Conservation (phyloP, 2,113 vertebrate species). For the Acrocephalus arundinaceus region DNA sequence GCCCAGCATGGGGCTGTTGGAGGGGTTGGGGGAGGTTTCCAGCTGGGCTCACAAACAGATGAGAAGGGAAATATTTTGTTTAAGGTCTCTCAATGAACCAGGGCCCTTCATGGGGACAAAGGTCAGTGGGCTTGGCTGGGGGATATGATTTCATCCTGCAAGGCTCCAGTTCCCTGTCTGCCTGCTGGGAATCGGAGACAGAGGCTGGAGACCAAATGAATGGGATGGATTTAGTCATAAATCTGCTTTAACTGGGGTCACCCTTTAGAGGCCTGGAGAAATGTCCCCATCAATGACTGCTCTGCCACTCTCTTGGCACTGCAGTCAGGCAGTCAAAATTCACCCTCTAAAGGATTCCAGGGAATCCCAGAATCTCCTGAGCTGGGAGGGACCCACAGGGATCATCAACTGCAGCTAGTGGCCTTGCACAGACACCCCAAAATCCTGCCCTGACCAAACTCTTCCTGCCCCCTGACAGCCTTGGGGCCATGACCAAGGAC, state of each 20-base stretch:
- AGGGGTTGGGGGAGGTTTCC: neutral
- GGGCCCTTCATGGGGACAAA: neutral
- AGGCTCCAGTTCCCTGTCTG: neutral
- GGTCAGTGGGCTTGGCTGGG: neutral
- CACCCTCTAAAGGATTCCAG: neutral
- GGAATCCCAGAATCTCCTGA: neutral
- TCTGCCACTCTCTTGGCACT: neutral
- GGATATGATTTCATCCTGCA: neutral
- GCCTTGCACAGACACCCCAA: neutral
- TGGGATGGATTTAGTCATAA: neutral
- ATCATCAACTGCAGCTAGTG: neutral
- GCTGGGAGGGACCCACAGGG: neutral
- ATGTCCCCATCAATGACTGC: neutral
- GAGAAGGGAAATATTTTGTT: neutral
- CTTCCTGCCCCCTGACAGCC: neutral
- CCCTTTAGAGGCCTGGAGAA: neutral
- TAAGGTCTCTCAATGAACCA: neutral
- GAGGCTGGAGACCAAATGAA: neutral
- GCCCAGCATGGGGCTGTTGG: fast-evolving
- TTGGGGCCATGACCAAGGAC: neutral
- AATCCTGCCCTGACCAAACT: neutral
- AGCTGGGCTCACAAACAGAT: neutral
- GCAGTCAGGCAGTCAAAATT: neutral
- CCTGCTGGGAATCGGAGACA: neutral
- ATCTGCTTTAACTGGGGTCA: neutral